phyloP scores from a whole-genome alignment of 2,797 vertebrate genomes.

The Babyrousa celebensis region DNA sequence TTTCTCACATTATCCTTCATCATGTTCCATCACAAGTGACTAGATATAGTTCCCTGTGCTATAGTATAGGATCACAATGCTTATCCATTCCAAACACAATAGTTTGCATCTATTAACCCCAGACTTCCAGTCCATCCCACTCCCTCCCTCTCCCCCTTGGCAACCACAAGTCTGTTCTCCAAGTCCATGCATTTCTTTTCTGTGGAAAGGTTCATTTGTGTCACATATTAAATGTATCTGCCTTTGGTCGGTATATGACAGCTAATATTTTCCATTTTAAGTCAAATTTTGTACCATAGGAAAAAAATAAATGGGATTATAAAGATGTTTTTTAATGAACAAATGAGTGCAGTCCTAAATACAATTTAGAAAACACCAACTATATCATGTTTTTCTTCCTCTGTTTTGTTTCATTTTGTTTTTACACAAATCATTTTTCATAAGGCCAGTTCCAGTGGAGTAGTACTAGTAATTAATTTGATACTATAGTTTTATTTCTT shows the following conservation, averaged over 20 bases:
- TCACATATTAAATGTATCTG: neutral
- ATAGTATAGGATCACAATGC: no score
- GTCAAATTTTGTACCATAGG: slow-evolving; percentile 1
- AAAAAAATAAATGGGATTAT: neutral
- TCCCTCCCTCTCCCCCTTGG: no score
- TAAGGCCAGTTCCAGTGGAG: slow-evolving; percentile 40
- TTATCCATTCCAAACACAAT: no score
- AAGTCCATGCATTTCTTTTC: no score
- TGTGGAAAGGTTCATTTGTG: no score
- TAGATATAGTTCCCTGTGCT: no score
- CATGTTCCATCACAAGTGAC: no score
- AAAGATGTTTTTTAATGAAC: slow-evolving; percentile 15
- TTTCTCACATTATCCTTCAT: no score
- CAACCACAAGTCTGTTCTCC: no score
- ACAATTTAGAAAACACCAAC: neutral
- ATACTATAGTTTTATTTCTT: slow-evolving; percentile 65
- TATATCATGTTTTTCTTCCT: neutral
- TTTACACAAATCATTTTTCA: neutral
- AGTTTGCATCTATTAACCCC: no score
- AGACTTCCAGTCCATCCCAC: no score
- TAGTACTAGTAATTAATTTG: slow-evolving; percentile 72
- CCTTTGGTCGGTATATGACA: neutral
- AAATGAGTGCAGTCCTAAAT: neutral
- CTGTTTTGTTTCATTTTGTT: neutral
- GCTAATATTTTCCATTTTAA: slow-evolving; percentile 23